Percentiles rank a stretch among this genome's conserved stretches.
Evolutionary conservation across 2,113 vertebrate species (phyloP).

Genomic region (Neotragus pygmaeus): DNA sequence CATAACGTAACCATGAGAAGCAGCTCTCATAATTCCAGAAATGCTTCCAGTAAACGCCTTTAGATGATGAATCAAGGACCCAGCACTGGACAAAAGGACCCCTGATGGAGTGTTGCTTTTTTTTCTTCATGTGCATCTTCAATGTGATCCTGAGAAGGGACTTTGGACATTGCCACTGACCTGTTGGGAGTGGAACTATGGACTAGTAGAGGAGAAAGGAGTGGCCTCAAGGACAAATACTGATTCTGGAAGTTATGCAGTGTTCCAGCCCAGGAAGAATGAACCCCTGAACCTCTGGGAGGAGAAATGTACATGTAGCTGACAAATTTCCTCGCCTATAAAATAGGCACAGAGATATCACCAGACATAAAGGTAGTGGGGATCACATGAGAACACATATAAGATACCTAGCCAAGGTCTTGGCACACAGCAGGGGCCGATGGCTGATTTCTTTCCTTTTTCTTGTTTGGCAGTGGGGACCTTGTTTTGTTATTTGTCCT

Average conservation of each 20-base stretch:
- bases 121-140: background rate
- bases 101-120: background rate
- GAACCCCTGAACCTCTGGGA: background rate
- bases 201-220: background rate
- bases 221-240: background rate
- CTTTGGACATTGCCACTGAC: background rate
- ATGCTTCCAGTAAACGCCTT: background rate
- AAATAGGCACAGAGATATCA: background rate
- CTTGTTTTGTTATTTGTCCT: background rate
- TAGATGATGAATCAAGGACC: conserved; percentile 26
- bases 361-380: background rate
- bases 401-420: background rate
- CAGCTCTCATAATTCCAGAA: background rate
- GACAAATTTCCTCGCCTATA: background rate
- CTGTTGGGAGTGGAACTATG: background rate
- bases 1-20: conserved; percentile 18
- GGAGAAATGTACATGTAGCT: background rate
- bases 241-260: background rate
- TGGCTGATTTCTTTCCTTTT: background rate
- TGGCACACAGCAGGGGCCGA: background rate
- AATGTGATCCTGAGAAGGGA: background rate
- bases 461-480: background rate
- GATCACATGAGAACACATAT: background rate
- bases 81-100: background rate
- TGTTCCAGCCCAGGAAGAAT: background rate